A percentile compares a stretch with the other conserved stretches of the same genome.
Conservation (phyloP, 2,113 vertebrate species). For the Paratilapia polleni region DNA sequence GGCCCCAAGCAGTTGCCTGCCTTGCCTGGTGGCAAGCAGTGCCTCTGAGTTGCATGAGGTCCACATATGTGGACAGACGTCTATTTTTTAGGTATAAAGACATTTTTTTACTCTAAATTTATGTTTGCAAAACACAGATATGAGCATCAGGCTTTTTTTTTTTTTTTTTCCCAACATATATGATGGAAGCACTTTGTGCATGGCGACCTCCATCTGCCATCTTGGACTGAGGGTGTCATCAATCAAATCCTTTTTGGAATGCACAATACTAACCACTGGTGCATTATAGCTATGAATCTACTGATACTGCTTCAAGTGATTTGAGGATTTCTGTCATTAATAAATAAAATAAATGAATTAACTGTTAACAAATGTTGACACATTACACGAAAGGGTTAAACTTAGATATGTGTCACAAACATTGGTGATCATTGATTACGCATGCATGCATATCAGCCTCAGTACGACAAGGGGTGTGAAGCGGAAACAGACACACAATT, state of each 20-base stretch:
- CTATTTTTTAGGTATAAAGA: too few species aligned
- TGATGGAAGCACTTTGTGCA: too few species aligned
- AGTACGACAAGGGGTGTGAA: neutral
- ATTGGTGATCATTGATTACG: neutral
- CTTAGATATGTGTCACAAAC: neutral
- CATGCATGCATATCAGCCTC: neutral
- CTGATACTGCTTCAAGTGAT: neutral
- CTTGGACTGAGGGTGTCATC: neutral
- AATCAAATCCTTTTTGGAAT: neutral
- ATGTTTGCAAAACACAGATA: neutral
- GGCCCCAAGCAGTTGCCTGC: too few species aligned
- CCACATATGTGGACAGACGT: too few species aligned
- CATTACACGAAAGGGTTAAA: conserved; percentile 16
- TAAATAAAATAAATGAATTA: neutral
- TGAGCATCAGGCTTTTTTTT: neutral
- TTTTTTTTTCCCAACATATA: too few species aligned
- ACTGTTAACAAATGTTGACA: neutral
- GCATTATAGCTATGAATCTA: neutral
- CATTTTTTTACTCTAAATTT: neutral
- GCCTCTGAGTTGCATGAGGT: too few species aligned
- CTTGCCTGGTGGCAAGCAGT: too few species aligned
- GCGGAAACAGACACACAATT: neutral
- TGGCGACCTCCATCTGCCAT: too few species aligned
- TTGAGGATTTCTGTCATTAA: too few species aligned
- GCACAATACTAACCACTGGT: neutral